Base-by-base conservation (phyloP, 2,888 invertebrate genomes). In the Marasmarcha lunaedactyla region DNA sequence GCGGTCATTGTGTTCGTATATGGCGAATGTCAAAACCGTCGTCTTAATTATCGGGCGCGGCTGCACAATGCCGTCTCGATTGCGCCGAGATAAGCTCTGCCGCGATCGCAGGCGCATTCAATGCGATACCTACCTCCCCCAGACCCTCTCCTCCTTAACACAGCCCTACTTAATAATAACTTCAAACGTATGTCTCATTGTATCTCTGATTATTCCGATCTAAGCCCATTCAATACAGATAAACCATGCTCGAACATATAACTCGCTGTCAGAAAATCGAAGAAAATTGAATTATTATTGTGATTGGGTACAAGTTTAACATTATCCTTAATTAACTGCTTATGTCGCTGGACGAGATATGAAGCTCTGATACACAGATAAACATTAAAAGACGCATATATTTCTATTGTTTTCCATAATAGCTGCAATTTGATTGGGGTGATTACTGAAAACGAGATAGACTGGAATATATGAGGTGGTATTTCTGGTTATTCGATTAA, bases 1-100 rank as follows among this genome's bases (percentile, higher is more conserved):
- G 79, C 79, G 74, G 67, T 79, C 78, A 81, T 83, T 83, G 81
- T 83, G 71, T 77, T 79, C 81, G 73, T 81, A 79, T 83, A 83
- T 76, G 81, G 83, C 69, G 77, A 81, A 78, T 79, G 81, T 83
- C 83, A 83, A 81, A 83, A 81, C 68, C 77, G 74, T 81, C 78
- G 81, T 81, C 83, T 83, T 83, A 81, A 81, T 83, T 81, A 83
- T 81, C 83, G 70, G 76, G 72, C 66, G 72, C 73, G 69, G 73
- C 71, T 56, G 71, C 68, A 81, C 83, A 83, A 81, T 79, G 76
- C 77, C 66, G 70, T 70, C 70, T 71, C 74, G 83, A 83, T 83
- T 69, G 81, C 79, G 77, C 54, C 63, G 64, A 72, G 83, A 83
- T 83, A 83, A 78, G 73, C 68, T 59, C 58, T 57, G 67, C 65